Evolutionary conservation across 2,888 invertebrate genomes (phyloP).

Genomic region (Diarsia brunnea): DNA sequence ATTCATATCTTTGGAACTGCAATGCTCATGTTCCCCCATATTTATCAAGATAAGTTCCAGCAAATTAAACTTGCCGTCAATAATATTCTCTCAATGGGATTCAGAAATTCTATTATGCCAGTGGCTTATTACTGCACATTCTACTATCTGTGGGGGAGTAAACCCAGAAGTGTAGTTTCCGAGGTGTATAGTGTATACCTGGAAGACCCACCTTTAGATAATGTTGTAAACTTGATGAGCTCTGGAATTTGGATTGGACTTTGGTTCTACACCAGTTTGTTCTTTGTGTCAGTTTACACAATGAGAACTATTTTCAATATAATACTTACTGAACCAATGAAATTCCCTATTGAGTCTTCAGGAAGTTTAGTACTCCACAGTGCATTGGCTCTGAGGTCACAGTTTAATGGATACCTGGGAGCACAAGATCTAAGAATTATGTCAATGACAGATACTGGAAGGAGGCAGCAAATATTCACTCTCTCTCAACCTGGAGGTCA

Average conservation of each 20-base stretch:
- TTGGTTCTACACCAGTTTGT: constrained; percentile 93
- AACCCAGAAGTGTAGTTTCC: constrained; percentile 88
- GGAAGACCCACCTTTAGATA: constrained; percentile 89
- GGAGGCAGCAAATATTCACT: constrained; percentile 93
- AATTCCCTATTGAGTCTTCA: constrained; percentile 91
- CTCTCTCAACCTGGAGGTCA: constrained; percentile 96
- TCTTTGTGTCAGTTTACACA: constrained; percentile 92
- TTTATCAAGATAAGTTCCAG: constrained; percentile 93
- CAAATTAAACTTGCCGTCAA: constrained; percentile 92
- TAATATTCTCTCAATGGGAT: constrained; percentile 90
- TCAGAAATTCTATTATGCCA: constrained; percentile 91
- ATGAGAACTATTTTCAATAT: constrained; percentile 93
- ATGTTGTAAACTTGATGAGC: constrained; percentile 84
- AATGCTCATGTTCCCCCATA: constrained; percentile 92
- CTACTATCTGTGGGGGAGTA: constrained; percentile 92
- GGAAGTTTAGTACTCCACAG: constrained; percentile 90
- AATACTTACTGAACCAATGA: constrained; percentile 93
- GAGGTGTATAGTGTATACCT: constrained; percentile 89
- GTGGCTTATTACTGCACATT: constrained; percentile 91
- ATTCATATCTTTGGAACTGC: constrained; percentile 89
- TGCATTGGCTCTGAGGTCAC: constrained; percentile 91
- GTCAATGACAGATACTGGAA: constrained; percentile 90
- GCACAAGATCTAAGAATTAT: constrained; percentile 93
- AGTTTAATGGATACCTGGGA: constrained; percentile 94
- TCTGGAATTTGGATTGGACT: constrained; percentile 91